These are phyloP conservation scores for Tauraco erythrolophus DNA, from an alignment of 2,113 vertebrate genomes.

Conservation along the genomic window DNA sequence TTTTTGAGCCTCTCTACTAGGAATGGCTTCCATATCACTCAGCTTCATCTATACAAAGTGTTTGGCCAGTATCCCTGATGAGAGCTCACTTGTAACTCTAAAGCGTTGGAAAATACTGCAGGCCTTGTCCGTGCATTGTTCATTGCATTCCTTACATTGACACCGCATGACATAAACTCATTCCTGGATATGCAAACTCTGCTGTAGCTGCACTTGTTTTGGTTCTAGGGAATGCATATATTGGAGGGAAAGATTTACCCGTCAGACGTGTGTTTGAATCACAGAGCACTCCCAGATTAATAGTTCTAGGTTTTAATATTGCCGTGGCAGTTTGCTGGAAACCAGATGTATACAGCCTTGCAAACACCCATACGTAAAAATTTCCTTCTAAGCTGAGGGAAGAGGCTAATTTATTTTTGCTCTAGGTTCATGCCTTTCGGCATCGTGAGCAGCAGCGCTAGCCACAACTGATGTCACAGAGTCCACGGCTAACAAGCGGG, in stretches of 20 bases:
- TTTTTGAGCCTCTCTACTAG: background rate
- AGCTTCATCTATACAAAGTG: background rate
- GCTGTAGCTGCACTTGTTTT: background rate
- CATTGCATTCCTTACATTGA: background rate
- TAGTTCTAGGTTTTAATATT: background rate
- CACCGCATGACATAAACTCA: background rate
- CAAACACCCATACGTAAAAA: background rate
- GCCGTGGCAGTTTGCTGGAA: background rate
- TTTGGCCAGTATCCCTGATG: background rate
- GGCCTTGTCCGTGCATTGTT: background rate
- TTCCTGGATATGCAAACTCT: background rate
- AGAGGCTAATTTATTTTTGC: background rate
- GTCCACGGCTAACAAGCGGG: background rate
- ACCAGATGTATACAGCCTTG: background rate
- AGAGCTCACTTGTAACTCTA: background rate
- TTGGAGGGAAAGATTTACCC: background rate
- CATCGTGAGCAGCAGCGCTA: rapidly evolving
- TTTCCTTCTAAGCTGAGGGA: background rate
- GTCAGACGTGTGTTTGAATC: background rate
- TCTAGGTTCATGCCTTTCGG: background rate
- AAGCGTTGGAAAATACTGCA: background rate
- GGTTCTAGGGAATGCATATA: background rate
- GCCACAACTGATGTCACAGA: background rate
- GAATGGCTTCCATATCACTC: background rate
- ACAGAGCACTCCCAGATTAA: background rate